Base-by-base conservation (phyloP, 2,888 invertebrate genomes). In the Apamea anceps region DNA sequence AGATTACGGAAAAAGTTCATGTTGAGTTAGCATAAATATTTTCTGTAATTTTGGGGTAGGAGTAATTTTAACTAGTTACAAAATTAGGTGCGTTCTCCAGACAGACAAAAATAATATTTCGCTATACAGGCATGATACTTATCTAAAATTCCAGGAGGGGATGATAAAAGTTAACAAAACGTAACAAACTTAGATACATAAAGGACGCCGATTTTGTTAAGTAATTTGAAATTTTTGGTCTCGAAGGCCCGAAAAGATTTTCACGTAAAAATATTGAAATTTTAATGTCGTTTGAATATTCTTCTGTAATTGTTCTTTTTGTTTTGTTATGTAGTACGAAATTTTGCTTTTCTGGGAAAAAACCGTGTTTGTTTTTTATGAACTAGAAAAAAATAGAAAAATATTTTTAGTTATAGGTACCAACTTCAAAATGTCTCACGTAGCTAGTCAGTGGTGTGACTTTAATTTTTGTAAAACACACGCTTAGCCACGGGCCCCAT, bases 141-240 rank as follows among this genome's bases (percentile, higher is more conserved):
- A 79, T 90, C 88, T 87, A 89, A 92, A 92, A 91, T 90, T 90
- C 89, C 79, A 68, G 78, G 71, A 85, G 86, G 85, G 89, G 86
- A 89, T 89, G 88, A 87, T 87, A 75, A 81, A 90, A 91, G 89
- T 91, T 93, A 90, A 90, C 88, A 89, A 91, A 91, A 86, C 87
- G 87, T 87, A 90, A 88, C 88, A 87, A 93, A 93, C 91, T 93
- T 91, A 90, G 88, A 93, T 93, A 87, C 85, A 86, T 91, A 85
- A 85, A 85, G 28, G 48, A 73, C 60, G 74, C 51, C 72, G 79
- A 83, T 90, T 88, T 83, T 21, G 65, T 51, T 84, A 79, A 88
- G 84, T 84, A 42, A 82, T 82, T 81, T 76, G 25, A 42, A 84
- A 73, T 84, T 73, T 83, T 82, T 75, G 60, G 74, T 72, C 82